Conservation (phyloP, 2,888 invertebrate genomes). For the Colletes collaris region DNA sequence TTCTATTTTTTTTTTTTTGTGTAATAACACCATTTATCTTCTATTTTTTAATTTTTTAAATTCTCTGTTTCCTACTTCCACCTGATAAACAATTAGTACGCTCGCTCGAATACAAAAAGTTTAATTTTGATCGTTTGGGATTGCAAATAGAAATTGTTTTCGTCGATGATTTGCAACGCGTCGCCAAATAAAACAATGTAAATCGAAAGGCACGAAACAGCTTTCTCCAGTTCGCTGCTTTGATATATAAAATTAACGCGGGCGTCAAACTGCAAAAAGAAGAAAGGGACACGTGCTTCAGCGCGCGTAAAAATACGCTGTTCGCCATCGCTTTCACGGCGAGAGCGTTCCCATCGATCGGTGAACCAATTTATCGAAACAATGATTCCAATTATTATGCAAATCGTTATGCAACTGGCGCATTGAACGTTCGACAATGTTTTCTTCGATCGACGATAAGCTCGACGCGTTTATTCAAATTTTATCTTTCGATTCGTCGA, state of each 20-base stretch:
- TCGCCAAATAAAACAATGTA: constrained; percentile 33
- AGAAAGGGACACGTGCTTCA: constrained; percentile 29
- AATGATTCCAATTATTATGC: background rate
- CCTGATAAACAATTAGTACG: too few relatives aligned
- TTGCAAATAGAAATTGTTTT: background rate
- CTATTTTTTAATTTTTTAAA: too few relatives aligned
- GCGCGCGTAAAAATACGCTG: constrained; percentile 22
- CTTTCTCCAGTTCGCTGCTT: constrained; percentile 47
- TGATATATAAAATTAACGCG: constrained; percentile 40
- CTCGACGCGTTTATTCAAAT: too few relatives aligned
- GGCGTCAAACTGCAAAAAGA: constrained; percentile 33
- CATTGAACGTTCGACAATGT: too few relatives aligned
- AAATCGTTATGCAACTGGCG: too few relatives aligned
- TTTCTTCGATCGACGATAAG: too few relatives aligned
- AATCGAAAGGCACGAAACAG: constrained; percentile 30
- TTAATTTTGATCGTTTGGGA: too few relatives aligned
- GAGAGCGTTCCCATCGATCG: constrained; percentile 2
- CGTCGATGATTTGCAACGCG: background rate
- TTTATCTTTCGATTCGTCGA: too few relatives aligned
- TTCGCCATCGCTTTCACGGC: constrained; percentile 35
- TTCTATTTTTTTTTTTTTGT: too few relatives aligned
- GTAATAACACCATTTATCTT: too few relatives aligned
- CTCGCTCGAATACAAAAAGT: too few relatives aligned
- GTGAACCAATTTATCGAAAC: background rate
- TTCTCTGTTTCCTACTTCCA: too few relatives aligned